These are phyloP conservation scores for Chloropsis cyanopogon DNA, from an alignment of 2,113 vertebrate species.

Conservation along the genomic window DNA sequence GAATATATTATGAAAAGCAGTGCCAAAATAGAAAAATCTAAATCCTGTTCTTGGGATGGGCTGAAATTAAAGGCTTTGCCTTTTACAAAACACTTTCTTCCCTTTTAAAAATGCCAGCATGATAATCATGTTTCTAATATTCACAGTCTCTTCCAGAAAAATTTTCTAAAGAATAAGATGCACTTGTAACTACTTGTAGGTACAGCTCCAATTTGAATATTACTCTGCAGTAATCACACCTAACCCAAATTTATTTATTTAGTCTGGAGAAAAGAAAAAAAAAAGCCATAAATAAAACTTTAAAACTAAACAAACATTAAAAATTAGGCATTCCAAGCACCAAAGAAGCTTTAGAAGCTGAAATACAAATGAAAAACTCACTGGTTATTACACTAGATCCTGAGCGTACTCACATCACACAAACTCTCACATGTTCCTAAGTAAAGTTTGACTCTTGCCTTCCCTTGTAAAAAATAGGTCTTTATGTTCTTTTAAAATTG, in stretches of 20 bases:
- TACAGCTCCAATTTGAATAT: background rate
- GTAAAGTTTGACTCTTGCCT: background rate
- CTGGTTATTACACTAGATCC: background rate
- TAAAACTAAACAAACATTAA: background rate
- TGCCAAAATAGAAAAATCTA: background rate
- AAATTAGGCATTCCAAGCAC: background rate
- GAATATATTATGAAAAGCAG: slow-evolving; percentile 32
- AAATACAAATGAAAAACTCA: background rate
- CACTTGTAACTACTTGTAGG: background rate
- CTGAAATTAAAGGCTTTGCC: background rate
- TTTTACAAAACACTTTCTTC: background rate
- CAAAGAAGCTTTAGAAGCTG: background rate
- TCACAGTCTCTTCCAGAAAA: background rate
- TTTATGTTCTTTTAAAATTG: background rate
- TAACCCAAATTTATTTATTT: background rate
- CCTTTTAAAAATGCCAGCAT: background rate
- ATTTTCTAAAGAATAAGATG: background rate
- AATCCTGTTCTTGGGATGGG: background rate
- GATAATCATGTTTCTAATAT: background rate
- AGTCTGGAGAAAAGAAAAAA: background rate
- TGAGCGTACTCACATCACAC: background rate
- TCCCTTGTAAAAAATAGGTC: background rate
- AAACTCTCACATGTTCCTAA: background rate
- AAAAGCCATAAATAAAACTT: background rate
- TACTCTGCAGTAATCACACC: background rate